phyloP scores from a whole-genome alignment of 2,113 vertebrate genomes.

The Garra rufa region DNA sequence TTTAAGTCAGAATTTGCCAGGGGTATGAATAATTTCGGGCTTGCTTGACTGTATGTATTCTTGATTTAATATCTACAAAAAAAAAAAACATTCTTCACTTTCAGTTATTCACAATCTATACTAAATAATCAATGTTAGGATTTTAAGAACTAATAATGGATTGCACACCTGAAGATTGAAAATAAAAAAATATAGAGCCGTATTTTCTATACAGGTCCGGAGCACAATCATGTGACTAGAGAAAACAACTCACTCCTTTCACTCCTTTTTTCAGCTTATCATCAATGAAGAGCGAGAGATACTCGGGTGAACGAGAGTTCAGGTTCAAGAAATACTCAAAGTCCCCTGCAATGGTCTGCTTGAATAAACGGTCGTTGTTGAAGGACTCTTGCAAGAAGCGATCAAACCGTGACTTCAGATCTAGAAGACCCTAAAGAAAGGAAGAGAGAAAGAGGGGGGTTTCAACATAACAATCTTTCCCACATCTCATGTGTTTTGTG shows the following conservation, averaged over 20 bases:
- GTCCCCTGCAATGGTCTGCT: constrained; percentile 98
- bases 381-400: constrained; percentile 97
- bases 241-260: constrained; percentile 88
- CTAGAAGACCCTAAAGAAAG: constrained; percentile 87
- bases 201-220: neutral
- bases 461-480: neutral
- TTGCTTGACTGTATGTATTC: no score
- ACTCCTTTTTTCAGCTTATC: constrained; percentile 99
- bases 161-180: no score
- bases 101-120: no score
- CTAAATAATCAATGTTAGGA: no score
- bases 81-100: no score
- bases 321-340: constrained; percentile 99
- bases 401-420: constrained; percentile 96
- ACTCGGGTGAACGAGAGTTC: constrained; percentile 98
- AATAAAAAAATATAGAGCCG: no score
- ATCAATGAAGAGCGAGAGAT: constrained; percentile 99
- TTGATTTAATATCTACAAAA: no score
- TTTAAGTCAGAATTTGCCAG: no score
- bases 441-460: neutral
- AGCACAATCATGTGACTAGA: neutral
- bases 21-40: no score
- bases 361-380: constrained; percentile 97
- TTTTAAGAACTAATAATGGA: neutral
- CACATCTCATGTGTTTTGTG: neutral